A percentile compares a stretch with the other conserved stretches of the same genome.
Evolutionary conservation across 2,888 invertebrate species (phyloP).

Genomic region (Hirtodrosophila cameraria): DNA sequence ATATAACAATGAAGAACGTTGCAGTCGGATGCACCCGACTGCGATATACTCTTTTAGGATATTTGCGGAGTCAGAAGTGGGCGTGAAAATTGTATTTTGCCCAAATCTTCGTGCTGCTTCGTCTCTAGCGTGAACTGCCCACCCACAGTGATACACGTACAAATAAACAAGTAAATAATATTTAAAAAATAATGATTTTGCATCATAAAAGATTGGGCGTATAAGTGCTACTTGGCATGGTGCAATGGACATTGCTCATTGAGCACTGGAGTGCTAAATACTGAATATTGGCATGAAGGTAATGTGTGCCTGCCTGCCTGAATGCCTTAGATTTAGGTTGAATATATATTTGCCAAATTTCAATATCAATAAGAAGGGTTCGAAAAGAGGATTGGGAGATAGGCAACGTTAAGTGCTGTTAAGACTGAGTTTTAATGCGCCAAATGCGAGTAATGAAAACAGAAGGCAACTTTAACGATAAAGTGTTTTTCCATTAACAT

Average conservation of each 20-base stretch:
- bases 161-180: too few species aligned
- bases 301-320: too few species aligned
- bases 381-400: not conserved
- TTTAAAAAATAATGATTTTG: too few species aligned
- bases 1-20: too few species aligned
- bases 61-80: too few species aligned
- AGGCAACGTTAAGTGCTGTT: constrained; percentile 21
- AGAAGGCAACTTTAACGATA: constrained; percentile 3
- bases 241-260: not conserved
- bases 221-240: constrained; percentile 46
- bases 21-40: too few species aligned
- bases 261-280: not conserved
- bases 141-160: too few species aligned
- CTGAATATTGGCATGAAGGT: too few species aligned
- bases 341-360: constrained; percentile 66
- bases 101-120: too few species aligned
- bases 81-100: too few species aligned
- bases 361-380: constrained; percentile 67
- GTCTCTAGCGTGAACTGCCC: too few species aligned
- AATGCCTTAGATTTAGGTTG: constrained; percentile 21
- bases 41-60: too few species aligned
- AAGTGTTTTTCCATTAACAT: constrained; percentile 7
- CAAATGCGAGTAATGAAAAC: constrained; percentile 33
- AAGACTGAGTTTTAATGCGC: constrained; percentile 32
- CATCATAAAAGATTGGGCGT: constrained; percentile 40